A percentile compares a stretch with the other conserved stretches of the same genome.
phyloP scores from a whole-genome alignment of 2,888 invertebrate species.

The Hirtodrosophila trivittata region DNA sequence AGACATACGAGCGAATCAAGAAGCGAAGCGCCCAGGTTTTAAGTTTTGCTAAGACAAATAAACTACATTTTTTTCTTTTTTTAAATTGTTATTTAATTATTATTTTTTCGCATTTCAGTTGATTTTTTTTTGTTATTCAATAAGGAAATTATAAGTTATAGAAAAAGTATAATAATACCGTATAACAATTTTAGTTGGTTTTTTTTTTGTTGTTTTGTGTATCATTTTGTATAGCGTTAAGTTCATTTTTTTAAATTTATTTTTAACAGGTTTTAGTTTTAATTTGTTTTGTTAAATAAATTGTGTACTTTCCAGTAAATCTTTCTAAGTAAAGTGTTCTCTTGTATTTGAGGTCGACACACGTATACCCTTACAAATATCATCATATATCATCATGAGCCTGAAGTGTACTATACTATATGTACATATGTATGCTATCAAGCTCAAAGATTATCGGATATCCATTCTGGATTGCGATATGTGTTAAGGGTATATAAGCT shows the following conservation, averaged over 20 bases:
- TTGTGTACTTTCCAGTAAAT: constrained; percentile 35
- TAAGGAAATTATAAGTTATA: constrained; percentile 83
- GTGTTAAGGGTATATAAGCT: constrained; percentile 25
- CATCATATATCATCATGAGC: background rate
- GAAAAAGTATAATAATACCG: constrained; percentile 83
- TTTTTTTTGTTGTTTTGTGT: constrained; percentile 31
- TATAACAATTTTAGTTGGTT: constrained; percentile 81
- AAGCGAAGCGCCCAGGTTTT: no score
- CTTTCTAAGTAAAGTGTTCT: constrained; percentile 36
- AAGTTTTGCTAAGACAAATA: background rate
- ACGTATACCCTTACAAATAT: constrained; percentile 29
- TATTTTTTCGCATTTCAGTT: constrained; percentile 46
- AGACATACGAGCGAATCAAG: no score
- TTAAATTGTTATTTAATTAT: constrained; percentile 78
- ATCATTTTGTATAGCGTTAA: constrained; percentile 47
- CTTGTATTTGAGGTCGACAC: constrained; percentile 25
- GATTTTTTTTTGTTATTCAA: constrained; percentile 71
- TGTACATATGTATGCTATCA: constrained; percentile 21
- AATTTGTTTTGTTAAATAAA: constrained; percentile 42
- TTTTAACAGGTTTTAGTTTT: constrained; percentile 34
- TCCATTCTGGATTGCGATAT: background rate
- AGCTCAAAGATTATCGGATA: background rate
- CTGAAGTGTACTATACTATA: constrained; percentile 21
- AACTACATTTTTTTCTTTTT: constrained; percentile 19
- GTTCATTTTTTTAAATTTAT: constrained; percentile 37